Evolutionary conservation across 2,888 invertebrate species (phyloP).

Genomic region (Dicyrtomina minuta): DNA sequence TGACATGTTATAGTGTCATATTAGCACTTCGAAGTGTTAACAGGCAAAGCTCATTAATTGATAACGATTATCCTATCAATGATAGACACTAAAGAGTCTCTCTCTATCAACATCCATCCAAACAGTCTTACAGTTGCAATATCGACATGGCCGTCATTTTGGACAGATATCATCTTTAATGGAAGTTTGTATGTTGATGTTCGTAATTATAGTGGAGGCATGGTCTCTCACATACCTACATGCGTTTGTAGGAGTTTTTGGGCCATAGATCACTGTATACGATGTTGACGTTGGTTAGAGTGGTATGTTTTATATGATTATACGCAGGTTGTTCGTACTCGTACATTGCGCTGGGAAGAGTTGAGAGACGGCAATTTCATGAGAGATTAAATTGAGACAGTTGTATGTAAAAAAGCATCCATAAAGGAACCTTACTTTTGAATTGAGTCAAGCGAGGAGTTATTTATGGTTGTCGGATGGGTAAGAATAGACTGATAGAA

Average conservation of each 20-base stretch:
- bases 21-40: conserved; percentile 32
- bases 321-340: background rate
- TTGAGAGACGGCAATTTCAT: conserved; percentile 17
- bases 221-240: too few species aligned
- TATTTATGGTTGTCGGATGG: conserved; percentile 31
- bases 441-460: conserved; percentile 23
- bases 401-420: conserved; percentile 2
- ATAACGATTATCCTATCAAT: conserved; percentile 15
- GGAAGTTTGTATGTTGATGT: too few species aligned
- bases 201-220: too few species aligned
- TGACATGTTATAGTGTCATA: conserved; percentile 21
- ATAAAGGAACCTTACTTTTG: conserved; percentile 6
- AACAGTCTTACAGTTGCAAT: too few species aligned
- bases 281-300: too few species aligned
- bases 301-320: background rate
- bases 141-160: too few species aligned
- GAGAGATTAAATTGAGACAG: conserved; percentile 24
- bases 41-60: conserved; percentile 29
- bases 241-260: too few species aligned
- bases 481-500: conserved; percentile 11
- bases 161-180: too few species aligned
- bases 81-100: conserved; percentile 1
- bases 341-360: background rate
- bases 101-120: too few species aligned
- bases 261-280: too few species aligned